Conservation (phyloP, 2,113 vertebrate genomes). For the Anseranas semipalmata region DNA sequence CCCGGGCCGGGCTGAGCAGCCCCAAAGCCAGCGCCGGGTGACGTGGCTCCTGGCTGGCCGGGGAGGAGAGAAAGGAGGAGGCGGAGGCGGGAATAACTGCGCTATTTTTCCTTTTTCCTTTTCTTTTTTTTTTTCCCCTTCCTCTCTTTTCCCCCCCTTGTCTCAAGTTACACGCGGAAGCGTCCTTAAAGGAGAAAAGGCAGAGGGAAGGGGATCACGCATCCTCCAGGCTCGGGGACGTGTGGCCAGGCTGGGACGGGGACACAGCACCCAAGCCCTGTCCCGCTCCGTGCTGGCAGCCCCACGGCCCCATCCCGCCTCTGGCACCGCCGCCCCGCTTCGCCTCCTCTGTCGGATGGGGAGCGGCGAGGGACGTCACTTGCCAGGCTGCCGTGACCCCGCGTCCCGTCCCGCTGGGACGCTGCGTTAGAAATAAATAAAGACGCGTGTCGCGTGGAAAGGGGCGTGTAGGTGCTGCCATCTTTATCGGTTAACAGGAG, state of each 20-base stretch:
- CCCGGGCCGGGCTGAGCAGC: not conserved
- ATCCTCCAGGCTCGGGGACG: not conserved
- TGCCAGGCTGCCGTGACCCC: fast-evolving
- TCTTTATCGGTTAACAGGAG: not conserved
- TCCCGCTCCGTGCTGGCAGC: not conserved
- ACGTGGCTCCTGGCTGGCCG: constrained; percentile 62
- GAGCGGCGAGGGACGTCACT: not conserved
- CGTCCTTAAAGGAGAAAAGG: constrained; percentile 33
- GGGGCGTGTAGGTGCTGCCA: not conserved
- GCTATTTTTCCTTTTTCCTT: constrained; percentile 15
- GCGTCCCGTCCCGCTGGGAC: not conserved
- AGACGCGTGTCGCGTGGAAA: fast-evolving
- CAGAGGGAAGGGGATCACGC: not conserved
- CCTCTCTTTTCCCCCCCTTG: constrained; percentile 20
- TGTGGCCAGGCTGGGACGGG: not conserved
- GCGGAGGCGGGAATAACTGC: constrained; percentile 49
- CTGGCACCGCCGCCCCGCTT: not conserved
- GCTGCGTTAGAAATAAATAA: fast-evolving
- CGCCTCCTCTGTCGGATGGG: no score
- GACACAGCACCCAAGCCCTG: not conserved
- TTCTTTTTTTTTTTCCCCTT: not conserved
- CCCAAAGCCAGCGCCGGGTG: constrained; percentile 30
- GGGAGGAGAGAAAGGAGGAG: constrained; percentile 64
- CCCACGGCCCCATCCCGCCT: fast-evolving
- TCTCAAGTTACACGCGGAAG: constrained; percentile 70